Percentiles rank a stretch among this genome's conserved stretches.
Evolutionary conservation across 2,888 invertebrate species (phyloP).

Genomic region (Aspidiotus destructor): DNA sequence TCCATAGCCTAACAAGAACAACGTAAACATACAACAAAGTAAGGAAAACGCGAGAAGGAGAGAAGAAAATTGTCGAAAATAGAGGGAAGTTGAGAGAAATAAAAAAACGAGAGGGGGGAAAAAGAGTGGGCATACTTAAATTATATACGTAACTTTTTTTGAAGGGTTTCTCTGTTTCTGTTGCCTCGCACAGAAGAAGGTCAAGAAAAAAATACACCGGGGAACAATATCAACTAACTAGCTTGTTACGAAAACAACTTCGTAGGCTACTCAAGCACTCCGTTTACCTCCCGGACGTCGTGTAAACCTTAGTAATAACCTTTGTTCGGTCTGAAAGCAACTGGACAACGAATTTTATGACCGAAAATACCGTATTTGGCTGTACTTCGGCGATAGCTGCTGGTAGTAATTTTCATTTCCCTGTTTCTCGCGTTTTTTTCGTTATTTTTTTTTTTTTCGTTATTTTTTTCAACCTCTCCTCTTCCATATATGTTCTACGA

Average conservation of each 20-base stretch:
- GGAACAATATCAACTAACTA: conserved; percentile 32
- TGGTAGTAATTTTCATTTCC: conserved; percentile 16
- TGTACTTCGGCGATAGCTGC: conserved; percentile 7
- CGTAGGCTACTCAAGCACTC: conserved; percentile 31
- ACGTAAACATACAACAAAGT: not conserved
- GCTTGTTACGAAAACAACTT: conserved; percentile 31
- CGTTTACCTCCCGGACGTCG: conserved; percentile 22
- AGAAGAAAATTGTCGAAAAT: conserved; percentile 4
- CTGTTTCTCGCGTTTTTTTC: not conserved
- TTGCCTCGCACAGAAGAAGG: conserved; percentile 19
- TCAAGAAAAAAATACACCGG: conserved; percentile 31
- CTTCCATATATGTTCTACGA: too few relatives aligned
- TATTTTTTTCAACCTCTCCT: not conserved
- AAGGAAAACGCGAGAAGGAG: not conserved
- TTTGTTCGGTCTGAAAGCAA: conserved; percentile 30
- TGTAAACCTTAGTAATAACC: conserved; percentile 29
- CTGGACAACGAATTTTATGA: conserved; percentile 31
- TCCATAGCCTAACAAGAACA: not conserved
- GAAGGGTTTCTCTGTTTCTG: conserved; percentile 15
- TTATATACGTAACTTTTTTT: conserved; percentile 31
- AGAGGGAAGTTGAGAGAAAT: not conserved
- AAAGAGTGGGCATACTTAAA: conserved; percentile 22
- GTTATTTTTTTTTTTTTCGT: not conserved
- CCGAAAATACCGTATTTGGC: conserved; percentile 27
- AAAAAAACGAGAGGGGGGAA: conserved; percentile 11